These are phyloP conservation scores for Leptosomus discolor DNA, from an alignment of 2,113 vertebrate species.

Conservation along the genomic window DNA sequence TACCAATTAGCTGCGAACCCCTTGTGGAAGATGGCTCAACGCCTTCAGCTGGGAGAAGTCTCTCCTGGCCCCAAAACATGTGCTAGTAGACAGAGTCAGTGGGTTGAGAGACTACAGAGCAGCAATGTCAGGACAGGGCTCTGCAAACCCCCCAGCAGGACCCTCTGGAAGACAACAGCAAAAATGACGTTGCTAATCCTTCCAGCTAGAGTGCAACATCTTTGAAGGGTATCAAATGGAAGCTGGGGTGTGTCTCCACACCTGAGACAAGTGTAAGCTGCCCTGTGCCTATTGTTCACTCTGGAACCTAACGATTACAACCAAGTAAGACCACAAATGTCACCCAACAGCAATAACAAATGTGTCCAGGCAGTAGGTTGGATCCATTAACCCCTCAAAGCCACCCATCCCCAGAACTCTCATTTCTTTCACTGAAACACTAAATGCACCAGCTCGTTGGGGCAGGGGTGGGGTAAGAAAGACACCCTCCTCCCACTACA, in stretches of 20 bases:
- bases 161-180: background rate
- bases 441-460: background rate
- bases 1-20: conserved; percentile 53
- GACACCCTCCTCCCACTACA: too few relatives aligned
- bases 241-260: background rate
- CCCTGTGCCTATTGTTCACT: background rate
- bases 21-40: background rate
- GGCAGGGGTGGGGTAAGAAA: background rate
- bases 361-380: background rate
- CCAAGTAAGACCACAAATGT: background rate
- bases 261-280: background rate
- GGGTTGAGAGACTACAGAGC: background rate
- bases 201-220: background rate
- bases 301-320: background rate
- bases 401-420: background rate
- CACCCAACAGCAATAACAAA: background rate
- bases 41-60: background rate
- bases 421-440: background rate
- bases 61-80: background rate
- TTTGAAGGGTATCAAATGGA: background rate
- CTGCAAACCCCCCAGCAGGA: background rate
- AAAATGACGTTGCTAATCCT: background rate
- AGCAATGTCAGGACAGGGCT: background rate
- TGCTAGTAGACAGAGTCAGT: background rate
- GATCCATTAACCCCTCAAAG: background rate